Conservation (phyloP, 2,888 invertebrate species). For the Aporophyla nigra region DNA sequence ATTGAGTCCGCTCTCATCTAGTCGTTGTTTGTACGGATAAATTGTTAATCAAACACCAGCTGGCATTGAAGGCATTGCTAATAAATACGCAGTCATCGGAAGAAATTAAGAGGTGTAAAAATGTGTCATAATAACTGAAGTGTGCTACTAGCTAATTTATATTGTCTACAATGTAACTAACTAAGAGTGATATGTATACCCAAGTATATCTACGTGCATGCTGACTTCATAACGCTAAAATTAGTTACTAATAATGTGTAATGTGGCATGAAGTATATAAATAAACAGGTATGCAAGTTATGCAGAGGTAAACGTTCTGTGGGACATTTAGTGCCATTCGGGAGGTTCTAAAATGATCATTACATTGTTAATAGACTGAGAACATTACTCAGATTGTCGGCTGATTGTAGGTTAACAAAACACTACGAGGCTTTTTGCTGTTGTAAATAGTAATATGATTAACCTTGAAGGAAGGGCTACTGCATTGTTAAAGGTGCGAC, state of each 20-base stretch:
- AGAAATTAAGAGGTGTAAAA: constrained; percentile 69
- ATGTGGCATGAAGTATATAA: constrained; percentile 80
- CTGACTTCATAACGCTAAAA: constrained; percentile 84
- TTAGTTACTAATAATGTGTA: constrained; percentile 79
- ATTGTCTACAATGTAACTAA: constrained; percentile 80
- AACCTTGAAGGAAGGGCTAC: constrained; percentile 9
- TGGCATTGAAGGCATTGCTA: constrained; percentile 76
- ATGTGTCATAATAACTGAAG: constrained; percentile 68
- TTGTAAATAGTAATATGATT: constrained; percentile 18
- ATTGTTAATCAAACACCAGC: constrained; percentile 76
- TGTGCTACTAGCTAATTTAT: constrained; percentile 73
- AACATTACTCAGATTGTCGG: constrained; percentile 5
- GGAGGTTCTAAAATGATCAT: constrained; percentile 32
- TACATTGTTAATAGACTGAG: constrained; percentile 34
- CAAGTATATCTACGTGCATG: constrained; percentile 84
- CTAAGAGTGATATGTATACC: constrained; percentile 81
- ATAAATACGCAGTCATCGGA: constrained; percentile 72
- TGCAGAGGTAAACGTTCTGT: constrained; percentile 78
- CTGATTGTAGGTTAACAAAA: constrained; percentile 33
- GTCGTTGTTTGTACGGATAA: constrained; percentile 74
- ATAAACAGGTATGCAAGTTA: constrained; percentile 79
- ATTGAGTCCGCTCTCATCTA: constrained; percentile 73
- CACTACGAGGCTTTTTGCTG: constrained; percentile 23
- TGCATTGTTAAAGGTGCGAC: constrained; percentile 26
- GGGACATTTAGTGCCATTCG: constrained; percentile 62